Conservation (phyloP, 2,797 vertebrate genomes). For the Spinibarbus caldwelli region DNA sequence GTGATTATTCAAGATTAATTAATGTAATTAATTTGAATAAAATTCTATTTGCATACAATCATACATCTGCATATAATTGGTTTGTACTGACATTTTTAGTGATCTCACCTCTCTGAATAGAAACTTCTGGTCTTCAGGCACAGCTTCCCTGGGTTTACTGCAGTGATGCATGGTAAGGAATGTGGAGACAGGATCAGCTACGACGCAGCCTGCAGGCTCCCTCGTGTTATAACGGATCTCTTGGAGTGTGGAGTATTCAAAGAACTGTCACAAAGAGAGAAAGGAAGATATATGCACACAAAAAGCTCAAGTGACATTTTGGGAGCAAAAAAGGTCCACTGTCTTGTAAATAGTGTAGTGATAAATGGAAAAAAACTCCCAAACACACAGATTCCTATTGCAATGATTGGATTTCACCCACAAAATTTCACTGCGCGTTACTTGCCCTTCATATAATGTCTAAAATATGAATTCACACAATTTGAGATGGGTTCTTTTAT, state of each 20-base stretch:
- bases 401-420: no score
- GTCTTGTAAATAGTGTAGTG: background rate
- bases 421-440: background rate
- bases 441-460: background rate
- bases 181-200: constrained; percentile 78
- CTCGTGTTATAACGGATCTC: constrained; percentile 92
- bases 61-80: background rate
- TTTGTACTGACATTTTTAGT: background rate
- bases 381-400: no score
- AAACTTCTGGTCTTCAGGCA: constrained; percentile 90
- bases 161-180: constrained; percentile 84
- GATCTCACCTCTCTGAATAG: constrained; percentile 82
- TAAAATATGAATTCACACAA: background rate
- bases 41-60: background rate
- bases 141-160: constrained; percentile 67
- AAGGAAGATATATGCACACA: background rate
- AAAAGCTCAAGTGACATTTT: background rate
- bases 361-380: background rate
- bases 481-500: background rate
- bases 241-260: constrained; percentile 85
- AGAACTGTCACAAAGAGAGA: constrained; percentile 81
- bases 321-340: background rate
- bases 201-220: constrained; percentile 85
- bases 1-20: background rate
- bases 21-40: background rate